Evolutionary conservation across 2,797 vertebrate species (phyloP).

Genomic region (Melanotaenia maccullochi): DNA sequence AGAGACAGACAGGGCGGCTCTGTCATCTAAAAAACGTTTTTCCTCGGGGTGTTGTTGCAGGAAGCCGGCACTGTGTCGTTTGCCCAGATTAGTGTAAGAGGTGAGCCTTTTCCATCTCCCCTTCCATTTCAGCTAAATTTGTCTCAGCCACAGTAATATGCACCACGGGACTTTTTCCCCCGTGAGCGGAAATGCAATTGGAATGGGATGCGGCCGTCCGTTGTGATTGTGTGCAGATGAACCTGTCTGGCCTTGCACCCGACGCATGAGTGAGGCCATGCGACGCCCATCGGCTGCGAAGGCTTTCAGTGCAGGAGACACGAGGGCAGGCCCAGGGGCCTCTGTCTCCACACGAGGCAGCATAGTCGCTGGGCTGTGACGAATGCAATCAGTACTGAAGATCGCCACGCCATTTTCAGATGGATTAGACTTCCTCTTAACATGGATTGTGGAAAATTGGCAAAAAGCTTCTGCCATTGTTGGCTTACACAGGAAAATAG

Average conservation of each 20-base stretch:
- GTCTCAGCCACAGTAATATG: conserved; percentile 73
- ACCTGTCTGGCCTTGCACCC: conserved; percentile 66
- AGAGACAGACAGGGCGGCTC: conserved; percentile 53
- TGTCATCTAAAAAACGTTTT: conserved; percentile 46
- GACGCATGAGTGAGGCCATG: conserved; percentile 58
- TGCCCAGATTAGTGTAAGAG: conserved; percentile 69
- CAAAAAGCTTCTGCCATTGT: conserved; percentile 36
- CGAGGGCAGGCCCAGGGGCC: conserved; percentile 46
- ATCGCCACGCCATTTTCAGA: conserved; percentile 56
- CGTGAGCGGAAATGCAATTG: conserved; percentile 67
- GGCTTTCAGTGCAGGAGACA: conserved; percentile 39
- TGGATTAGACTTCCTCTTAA: conserved; percentile 59
- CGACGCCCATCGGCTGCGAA: conserved; percentile 42
- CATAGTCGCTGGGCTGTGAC: conserved; percentile 64
- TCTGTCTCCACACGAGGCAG: conserved; percentile 36
- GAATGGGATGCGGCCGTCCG: conserved; percentile 70
- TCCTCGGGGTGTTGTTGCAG: conserved; percentile 37
- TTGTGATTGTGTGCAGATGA: conserved; percentile 72
- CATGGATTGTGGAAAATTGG: conserved; percentile 47
- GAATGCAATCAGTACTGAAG: conserved; percentile 53
- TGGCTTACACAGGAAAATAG: conserved; percentile 47
- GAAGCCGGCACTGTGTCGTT: conserved; percentile 50
- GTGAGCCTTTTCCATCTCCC: conserved; percentile 69
- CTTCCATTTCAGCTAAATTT: conserved; percentile 73
- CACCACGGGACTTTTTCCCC: conserved; percentile 48